Conservation (phyloP, 1,140 invertebrate species). For the Probaryconus sp. region DNA sequence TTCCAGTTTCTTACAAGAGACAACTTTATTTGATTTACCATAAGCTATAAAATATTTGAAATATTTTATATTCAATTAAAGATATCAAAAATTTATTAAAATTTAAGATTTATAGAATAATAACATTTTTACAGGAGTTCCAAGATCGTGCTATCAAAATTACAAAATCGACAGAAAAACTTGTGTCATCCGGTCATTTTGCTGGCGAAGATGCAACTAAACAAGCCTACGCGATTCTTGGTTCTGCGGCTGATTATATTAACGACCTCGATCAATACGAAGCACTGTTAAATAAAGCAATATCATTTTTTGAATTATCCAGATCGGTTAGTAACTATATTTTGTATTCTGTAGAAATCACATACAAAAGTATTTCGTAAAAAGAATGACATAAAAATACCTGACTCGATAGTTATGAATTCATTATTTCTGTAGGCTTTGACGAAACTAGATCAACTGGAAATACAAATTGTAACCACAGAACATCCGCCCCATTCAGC, state of each 20-base stretch:
- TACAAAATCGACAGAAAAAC: conserved; percentile 87
- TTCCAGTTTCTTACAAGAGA: no score
- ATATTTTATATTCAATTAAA: no score
- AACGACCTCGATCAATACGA: conserved; percentile 85
- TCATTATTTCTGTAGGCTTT: conserved; percentile 81
- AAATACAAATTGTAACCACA: conserved; percentile 85
- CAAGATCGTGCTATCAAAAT: conserved; percentile 88
- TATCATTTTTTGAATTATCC: conserved; percentile 86
- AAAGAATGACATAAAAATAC: neutral
- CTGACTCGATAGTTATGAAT: neutral
- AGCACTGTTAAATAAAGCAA: conserved; percentile 82
- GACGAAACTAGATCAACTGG: conserved; percentile 86
- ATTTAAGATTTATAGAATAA: neutral
- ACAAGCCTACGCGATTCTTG: conserved; percentile 86
- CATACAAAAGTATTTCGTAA: no score
- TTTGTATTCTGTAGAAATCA: no score
- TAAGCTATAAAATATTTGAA: no score
- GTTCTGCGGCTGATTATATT: conserved; percentile 85
- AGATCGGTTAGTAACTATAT: conserved; percentile 79
- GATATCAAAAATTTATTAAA: neutral
- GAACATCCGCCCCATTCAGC: conserved; percentile 82
- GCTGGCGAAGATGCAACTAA: conserved; percentile 85
- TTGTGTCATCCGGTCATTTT: conserved; percentile 84
- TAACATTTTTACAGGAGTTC: conserved; percentile 78
- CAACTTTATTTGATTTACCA: no score